Percentiles rank a stretch among this genome's conserved stretches.
These are phyloP conservation scores for Halictus quadricinctus DNA, from an alignment of 2,888 invertebrate species.

Conservation along the genomic window DNA sequence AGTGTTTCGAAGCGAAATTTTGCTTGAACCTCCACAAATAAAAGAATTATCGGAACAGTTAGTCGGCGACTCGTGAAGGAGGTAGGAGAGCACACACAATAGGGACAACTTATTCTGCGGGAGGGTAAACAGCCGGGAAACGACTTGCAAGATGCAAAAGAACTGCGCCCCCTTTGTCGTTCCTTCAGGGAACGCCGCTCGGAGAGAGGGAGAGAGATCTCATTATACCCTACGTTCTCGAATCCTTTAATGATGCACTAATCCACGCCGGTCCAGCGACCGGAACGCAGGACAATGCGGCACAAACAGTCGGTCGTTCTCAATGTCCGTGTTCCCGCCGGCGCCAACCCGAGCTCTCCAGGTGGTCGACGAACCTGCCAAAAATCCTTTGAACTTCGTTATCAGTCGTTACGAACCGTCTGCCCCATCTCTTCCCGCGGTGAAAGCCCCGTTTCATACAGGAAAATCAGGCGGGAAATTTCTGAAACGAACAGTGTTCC, in stretches of 20 bases:
- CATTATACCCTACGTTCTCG: constrained; percentile 34
- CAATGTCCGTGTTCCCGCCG: constrained; percentile 22
- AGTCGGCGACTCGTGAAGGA: not conserved
- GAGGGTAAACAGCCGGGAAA: constrained; percentile 20
- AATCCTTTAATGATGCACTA: constrained; percentile 53
- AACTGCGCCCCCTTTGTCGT: constrained; percentile 27
- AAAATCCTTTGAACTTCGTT: constrained; percentile 62
- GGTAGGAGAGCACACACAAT: not conserved
- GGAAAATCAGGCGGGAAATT: constrained; percentile 51
- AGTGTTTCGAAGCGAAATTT: not conserved
- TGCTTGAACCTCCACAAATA: not conserved
- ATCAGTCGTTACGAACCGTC: constrained; percentile 44
- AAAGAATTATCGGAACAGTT: constrained; percentile 10
- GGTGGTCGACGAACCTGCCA: constrained; percentile 41
- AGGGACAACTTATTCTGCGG: constrained; percentile 13
- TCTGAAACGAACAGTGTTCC: constrained; percentile 29
- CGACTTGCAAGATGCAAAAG: constrained; percentile 14
- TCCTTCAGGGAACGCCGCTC: constrained; percentile 9
- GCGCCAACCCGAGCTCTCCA: constrained; percentile 21
- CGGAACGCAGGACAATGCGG: constrained; percentile 44
- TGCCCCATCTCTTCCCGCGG: not conserved
- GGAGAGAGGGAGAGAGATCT: constrained; percentile 20
- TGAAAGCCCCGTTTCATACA: constrained; percentile 27
- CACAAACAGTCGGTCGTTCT: constrained; percentile 50
- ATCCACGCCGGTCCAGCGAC: not conserved